Conservation (phyloP, 2,797 vertebrate genomes). For the Sebastes kiyomatsui region DNA sequence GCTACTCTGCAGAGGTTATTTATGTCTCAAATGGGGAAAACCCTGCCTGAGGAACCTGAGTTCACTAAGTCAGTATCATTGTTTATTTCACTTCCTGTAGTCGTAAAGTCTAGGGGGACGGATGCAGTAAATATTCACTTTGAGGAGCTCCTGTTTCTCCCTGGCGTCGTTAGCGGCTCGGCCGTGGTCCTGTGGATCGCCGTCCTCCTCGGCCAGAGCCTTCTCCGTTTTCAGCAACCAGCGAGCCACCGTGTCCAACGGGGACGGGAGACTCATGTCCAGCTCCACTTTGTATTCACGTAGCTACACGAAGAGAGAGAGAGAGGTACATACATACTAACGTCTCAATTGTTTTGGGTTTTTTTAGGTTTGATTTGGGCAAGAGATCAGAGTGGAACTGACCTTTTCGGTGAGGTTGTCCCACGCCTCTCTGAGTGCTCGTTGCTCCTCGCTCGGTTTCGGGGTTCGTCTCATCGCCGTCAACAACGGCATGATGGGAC, state of each 20-base stretch:
- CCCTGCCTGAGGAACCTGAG: not conserved
- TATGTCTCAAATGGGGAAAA: not conserved
- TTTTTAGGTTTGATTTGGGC: too few species aligned
- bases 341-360: too few species aligned
- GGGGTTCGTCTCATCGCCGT: conserved; percentile 77
- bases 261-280: conserved; percentile 84
- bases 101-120: rapidly evolving
- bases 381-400: not conserved
- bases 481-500: conserved; percentile 84
- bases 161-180: conserved; percentile 78
- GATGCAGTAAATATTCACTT: conserved; percentile 75
- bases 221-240: conserved; percentile 88
- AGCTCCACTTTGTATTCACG: conserved; percentile 83
- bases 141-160: conserved; percentile 85
- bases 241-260: conserved; percentile 81
- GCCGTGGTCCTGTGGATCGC: conserved; percentile 79
- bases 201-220: conserved; percentile 80
- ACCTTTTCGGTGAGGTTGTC: conserved; percentile 85
- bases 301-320: conserved; percentile 74
- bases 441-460: conserved; percentile 79
- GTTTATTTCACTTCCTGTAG: not conserved
- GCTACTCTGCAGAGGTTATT: not conserved
- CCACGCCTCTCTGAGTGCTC: conserved; percentile 83
- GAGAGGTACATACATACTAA: not conserved
- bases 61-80: not conserved